Base-by-base conservation (phyloP, 2,888 invertebrate species). In the Erebia aethiops region DNA sequence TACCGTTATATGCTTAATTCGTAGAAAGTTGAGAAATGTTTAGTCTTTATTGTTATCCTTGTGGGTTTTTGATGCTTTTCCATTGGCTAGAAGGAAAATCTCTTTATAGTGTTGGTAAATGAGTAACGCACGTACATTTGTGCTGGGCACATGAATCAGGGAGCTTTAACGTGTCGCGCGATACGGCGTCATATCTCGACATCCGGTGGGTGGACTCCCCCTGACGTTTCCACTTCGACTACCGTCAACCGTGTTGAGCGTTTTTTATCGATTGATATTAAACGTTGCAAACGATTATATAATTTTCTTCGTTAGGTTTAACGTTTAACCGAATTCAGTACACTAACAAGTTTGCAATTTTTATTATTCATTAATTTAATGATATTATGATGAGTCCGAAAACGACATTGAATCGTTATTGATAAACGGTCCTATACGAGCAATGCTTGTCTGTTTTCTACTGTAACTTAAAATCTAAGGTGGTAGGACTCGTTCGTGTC, bases 161-260 rank as follows among this genome's bases (percentile, higher is more conserved):
- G 80, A 83, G 81, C 69, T 73, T 66, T 73, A 66, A 71, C 67
- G 67, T 85, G 86, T 84, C 80, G 81, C 82, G 78, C 81, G 79
- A 80, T 79, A 77, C 82, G 82, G 80, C 81, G 77, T 82, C 83
- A 79, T 87, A 86, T 87, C 87, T 84, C 79, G 72, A 82, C 86
- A 83, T 90, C 88, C 89, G 87, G 87, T 84, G 83, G 81, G 84
- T 80, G 83, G 81, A 77, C 74, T 77, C 83, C 83, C 81, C 80
- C 79, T 80, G 75, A 74, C 81, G 83, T 82, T 84, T 84, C 82
- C 82, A 83, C 80, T 80, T 82, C 77, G 79, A 77, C 77, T 81
- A 35, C 35, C 78, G 52, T 16, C 16, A 5, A 9, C 76, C 78
- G 76, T 81, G 79, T 77, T 79, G 78, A 80, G 77, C 80, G 78